Evolutionary conservation across 2,113 vertebrate species (phyloP), one percentile per base, ranked within the genome.

Genomic region (Microcebus jonahi): DNA sequence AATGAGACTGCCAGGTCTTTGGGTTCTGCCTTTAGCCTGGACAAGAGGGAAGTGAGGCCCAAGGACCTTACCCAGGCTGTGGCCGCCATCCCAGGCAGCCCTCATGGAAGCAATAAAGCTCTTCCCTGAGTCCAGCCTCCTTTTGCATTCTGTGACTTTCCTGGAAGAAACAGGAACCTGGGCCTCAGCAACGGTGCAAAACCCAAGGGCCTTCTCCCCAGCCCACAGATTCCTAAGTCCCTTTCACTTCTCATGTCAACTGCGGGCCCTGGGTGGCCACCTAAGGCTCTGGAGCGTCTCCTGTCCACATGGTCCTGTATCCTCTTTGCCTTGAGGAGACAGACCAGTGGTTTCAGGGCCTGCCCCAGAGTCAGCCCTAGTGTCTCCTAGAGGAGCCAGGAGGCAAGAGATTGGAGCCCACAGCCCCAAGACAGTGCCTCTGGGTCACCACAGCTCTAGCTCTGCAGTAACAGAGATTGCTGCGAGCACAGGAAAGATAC

Each of bases 51-150:
- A 71, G 39, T 50, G 39, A 97, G 91, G 82, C 73, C 45, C 83
- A 36, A 93, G 91, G 91, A 61, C 75, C 75, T 87, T 39, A 29
- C 63, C 67, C 59, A 90, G 91, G 86, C 91, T 21, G 34, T 2
- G 42, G 70, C 84, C 95, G 90, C 68, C 55, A 6, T 42, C 83
- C 73, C 31, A 55, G 87, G 94, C 80, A 96, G 90, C 95, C 82
- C 34, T 83, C 83, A 17, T 50, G 96, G 97, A 97, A 98, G 97
- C 97, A 98, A 98, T 98, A 98, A 98, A 98, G 97, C 92, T 96
- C 87, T 97, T 94, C 95, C 96, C 96, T 88, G 93, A 97, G 67
- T n/a, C 77, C 45, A 45, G 80, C 17, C 75, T 96, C 71, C 11
- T 70, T 85, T 92, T 29, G 34, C 65, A 67, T 92, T 83, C n/a